Evolutionary conservation across 2,888 invertebrate species (phyloP), one percentile per base, ranked within the genome.

Genomic region (Harpalus rufipes): DNA sequence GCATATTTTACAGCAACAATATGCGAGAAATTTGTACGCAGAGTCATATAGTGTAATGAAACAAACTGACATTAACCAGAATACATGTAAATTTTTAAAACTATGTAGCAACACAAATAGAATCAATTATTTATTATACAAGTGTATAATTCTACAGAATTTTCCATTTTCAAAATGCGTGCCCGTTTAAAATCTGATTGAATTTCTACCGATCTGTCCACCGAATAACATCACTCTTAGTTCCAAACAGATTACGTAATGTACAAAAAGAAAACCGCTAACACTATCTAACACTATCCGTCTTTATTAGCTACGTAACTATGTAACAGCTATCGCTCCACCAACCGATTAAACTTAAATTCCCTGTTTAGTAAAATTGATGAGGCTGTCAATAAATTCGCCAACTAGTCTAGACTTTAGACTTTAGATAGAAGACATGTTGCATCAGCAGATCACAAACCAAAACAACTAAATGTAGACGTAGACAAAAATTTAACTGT

Each of bases 361-460:
- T 80, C 61, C 58, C 61, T 80, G 80, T 80, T 80, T 61, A 80
- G 80, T 59, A 80, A 80, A 61, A 80, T 80, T 25, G 80, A 80
- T 80, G 80, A 59, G 80, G 14, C 61, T 61, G 80, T 80, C 80
- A 80, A 80, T 80, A 80, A 61, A 18, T 39, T 3, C 39, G n/a
- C 63, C 21, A 21, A 10, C 18, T 12, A 25, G 63, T 1, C 5
- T 8, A 8, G n/a, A 18, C 8, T 59, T 59, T 25, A 65, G 65
- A 10, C 1, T 65, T 10, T 1, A 65, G 14, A 32, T 44, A 72
- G 10, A 72, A 72, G n/a, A 44, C 10, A 18, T 6, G 32, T 6
- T 32, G 32, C 21, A 41, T n/a, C 39, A 41, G 44, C 44, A 72
- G 0, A 5, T 32, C 6, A 32, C 4, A 1, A 39, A 16, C 32